Conservation (phyloP, 2,113 vertebrate species). For the Epinephelus moara region DNA sequence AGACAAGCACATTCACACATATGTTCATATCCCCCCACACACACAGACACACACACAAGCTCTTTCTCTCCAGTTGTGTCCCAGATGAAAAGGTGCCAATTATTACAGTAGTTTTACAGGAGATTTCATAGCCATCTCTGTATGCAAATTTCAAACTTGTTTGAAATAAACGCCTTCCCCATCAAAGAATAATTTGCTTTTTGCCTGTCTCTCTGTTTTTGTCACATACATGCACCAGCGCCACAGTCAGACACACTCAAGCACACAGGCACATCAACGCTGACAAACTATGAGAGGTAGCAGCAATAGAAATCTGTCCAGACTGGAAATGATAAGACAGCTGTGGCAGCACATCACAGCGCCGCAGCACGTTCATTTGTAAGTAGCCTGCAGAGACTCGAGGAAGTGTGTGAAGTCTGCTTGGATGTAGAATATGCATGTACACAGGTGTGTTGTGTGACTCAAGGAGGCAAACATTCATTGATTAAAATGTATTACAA, state of each 20-base stretch:
- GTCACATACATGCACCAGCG: not conserved
- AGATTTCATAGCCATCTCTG: constrained; percentile 15
- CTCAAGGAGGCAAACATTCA: constrained; percentile 38
- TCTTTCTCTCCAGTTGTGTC: constrained; percentile 20
- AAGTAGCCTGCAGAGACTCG: constrained; percentile 45
- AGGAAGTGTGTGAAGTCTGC: constrained; percentile 16
- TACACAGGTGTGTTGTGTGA: constrained; percentile 38
- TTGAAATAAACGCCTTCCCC: constrained; percentile 35
- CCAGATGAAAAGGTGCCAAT: constrained; percentile 52
- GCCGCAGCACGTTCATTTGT: constrained; percentile 32
- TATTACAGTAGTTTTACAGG: constrained; percentile 30
- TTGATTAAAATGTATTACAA: constrained; percentile 36
- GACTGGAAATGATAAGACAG: constrained; percentile 53
- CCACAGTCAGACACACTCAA: constrained; percentile 28
- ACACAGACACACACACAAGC: not conserved
- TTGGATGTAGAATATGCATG: constrained; percentile 17
- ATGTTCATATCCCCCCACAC: constrained; percentile 10
- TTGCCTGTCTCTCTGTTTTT: constrained; percentile 21
- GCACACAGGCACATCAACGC: not conserved
- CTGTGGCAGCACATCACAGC: constrained; percentile 44
- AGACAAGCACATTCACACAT: constrained; percentile 24
- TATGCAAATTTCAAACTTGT: constrained; percentile 46
- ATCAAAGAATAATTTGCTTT: constrained; percentile 26
- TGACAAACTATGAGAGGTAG: constrained; percentile 47
- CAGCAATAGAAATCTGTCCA: constrained; percentile 48